Conservation (phyloP, 2,113 vertebrate species). For the Pseudorhombus dupliciocellatus region DNA sequence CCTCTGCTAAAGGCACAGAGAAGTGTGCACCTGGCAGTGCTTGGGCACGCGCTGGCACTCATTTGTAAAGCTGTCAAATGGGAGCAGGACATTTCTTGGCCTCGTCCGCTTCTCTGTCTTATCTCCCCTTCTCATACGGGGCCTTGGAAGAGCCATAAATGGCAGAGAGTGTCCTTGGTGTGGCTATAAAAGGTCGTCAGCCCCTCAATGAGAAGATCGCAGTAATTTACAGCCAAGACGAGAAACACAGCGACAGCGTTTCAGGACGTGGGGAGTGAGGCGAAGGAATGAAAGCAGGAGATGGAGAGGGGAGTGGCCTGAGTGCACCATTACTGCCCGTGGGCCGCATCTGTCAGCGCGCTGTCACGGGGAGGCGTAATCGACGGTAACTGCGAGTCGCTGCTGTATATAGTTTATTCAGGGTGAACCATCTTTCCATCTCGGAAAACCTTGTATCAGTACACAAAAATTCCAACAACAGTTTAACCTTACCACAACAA, state of each 20-base stretch:
- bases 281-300: constrained; percentile 23
- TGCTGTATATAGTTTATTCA: constrained; percentile 24
- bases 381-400: constrained; percentile 34
- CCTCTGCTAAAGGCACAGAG: constrained; percentile 22
- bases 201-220: constrained; percentile 39
- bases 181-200: constrained; percentile 79
- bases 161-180: constrained; percentile 76
- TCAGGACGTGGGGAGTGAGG: constrained; percentile 37
- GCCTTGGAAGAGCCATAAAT: constrained; percentile 75
- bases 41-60: constrained; percentile 42
- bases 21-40: constrained; percentile 47
- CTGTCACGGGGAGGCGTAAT: constrained; percentile 51
- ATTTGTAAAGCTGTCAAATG: constrained; percentile 46
- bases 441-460: constrained; percentile 26
- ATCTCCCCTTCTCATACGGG: constrained; percentile 56
- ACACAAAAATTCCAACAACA: constrained; percentile 17
- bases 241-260: constrained; percentile 43
- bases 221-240: constrained; percentile 60
- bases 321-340: constrained; percentile 17
- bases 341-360: constrained; percentile 47
- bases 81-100: constrained; percentile 35
- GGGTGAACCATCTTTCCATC: neutral
- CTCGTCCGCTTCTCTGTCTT: constrained; percentile 43
- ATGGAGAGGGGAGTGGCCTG: constrained; percentile 34
- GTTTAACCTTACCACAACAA: constrained; percentile 42